These are phyloP conservation scores for Moxostoma hubbsi DNA, from an alignment of 2,797 vertebrate species.

Conservation along the genomic window DNA sequence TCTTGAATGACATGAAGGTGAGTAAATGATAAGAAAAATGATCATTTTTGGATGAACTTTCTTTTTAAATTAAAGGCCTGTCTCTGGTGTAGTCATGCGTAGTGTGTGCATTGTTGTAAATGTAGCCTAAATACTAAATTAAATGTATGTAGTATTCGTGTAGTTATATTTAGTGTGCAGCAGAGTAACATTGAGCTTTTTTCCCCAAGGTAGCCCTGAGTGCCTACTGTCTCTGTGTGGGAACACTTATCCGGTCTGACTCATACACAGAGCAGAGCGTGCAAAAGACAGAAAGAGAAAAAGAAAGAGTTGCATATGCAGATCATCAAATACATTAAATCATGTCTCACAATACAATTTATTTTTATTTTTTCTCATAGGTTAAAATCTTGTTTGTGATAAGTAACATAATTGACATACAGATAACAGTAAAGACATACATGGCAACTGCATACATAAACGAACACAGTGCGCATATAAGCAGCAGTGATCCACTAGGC, in stretches of 20 bases:
- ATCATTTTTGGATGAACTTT: too few species aligned
- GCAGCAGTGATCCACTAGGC: too few species aligned
- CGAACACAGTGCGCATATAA: too few species aligned
- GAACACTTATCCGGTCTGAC: background rate
- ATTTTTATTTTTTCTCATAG: too few species aligned
- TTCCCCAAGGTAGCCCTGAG: background rate
- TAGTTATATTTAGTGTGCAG: constrained; percentile 5
- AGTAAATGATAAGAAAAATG: too few species aligned
- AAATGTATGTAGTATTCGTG: background rate
- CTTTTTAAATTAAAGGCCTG: too few species aligned
- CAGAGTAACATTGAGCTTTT: constrained; percentile 24
- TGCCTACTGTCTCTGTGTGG: constrained; percentile 6
- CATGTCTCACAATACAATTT: background rate
- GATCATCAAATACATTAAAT: background rate
- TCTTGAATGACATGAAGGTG: too few species aligned
- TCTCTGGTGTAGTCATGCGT: background rate
- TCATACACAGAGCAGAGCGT: background rate
- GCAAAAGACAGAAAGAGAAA: background rate
- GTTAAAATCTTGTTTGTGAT: too few species aligned
- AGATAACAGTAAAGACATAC: too few species aligned
- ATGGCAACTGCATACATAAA: too few species aligned
- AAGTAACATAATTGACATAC: too few species aligned
- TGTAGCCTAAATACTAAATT: constrained; percentile 13
- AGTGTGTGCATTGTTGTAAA: background rate
- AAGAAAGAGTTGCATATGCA: background rate